phyloP scores from a whole-genome alignment of 2,797 vertebrate species.

The Geotrypetes seraphini region DNA sequence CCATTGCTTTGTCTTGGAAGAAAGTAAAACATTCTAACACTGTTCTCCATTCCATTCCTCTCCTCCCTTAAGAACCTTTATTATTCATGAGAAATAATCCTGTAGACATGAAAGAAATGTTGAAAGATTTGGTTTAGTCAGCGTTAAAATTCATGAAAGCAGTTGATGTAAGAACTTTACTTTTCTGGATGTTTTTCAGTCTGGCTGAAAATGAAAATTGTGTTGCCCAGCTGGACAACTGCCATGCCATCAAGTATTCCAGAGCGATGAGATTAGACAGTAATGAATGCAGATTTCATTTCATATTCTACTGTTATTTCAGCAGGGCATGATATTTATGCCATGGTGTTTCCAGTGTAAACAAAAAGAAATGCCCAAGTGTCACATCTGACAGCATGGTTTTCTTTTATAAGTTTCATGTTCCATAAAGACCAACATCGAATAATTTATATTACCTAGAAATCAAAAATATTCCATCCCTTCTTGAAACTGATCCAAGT shows the following conservation, averaged over 20 bases:
- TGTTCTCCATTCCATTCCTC: no score
- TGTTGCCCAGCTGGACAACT: neutral
- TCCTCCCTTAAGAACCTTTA: no score
- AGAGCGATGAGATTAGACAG: neutral
- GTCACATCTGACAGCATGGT: neutral
- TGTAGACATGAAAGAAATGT: neutral
- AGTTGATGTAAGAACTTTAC: neutral
- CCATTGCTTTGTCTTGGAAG: no score
- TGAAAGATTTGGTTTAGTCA: neutral
- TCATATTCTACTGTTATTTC: constrained; percentile 4
- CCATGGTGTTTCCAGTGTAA: neutral
- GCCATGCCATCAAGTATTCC: neutral
- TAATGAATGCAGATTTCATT: constrained; percentile 3
- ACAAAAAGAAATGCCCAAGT: neutral
- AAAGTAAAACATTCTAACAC: no score
- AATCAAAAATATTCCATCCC: no score
- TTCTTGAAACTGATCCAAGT: no score
- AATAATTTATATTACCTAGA: no score
- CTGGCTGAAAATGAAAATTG: rapidly evolving
- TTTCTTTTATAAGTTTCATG: no score
- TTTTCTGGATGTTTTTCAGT: neutral
- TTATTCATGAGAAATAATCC: neutral
- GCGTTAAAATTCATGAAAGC: neutral
- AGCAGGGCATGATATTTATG: neutral
- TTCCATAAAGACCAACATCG: no score